A percentile compares a stretch with the other conserved stretches of the same genome.
Conservation (phyloP, 2,888 invertebrate genomes). For the Drosophila affinis region DNA sequence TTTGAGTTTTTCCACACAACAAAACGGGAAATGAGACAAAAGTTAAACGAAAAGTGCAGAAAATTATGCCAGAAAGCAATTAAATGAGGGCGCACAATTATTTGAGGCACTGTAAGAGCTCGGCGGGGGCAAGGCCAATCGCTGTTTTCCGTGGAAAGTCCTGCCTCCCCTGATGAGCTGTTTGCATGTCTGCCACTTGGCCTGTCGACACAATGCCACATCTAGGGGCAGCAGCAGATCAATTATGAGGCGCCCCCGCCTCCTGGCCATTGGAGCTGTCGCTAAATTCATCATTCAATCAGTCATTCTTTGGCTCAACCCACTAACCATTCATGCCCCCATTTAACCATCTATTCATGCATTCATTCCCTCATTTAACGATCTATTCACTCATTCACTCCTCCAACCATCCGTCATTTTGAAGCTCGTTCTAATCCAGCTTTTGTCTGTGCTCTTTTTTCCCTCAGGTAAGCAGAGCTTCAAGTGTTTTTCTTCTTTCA, state of each 20-base stretch:
- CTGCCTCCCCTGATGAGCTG: constrained; percentile 53
- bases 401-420: constrained; percentile 42
- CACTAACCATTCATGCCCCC: not conserved
- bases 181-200: constrained; percentile 67
- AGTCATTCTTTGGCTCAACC: not conserved
- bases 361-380: not conserved
- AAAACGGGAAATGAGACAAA: constrained; percentile 8
- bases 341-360: not conserved
- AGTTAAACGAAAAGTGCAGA: constrained; percentile 24
- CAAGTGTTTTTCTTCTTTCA: constrained; percentile 14
- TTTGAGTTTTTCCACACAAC: constrained; percentile 22
- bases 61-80: constrained; percentile 43
- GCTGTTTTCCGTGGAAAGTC: constrained; percentile 17
- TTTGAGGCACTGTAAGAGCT: constrained; percentile 7
- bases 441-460: constrained; percentile 27
- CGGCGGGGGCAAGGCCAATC: constrained; percentile 16
- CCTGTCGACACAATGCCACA: constrained; percentile 65
- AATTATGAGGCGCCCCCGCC: constrained; percentile 49
- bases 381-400: not conserved
- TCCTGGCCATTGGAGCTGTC: constrained; percentile 42
- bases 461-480: constrained; percentile 63
- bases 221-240: constrained; percentile 42
- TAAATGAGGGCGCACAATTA: constrained; percentile 33
- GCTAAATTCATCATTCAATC: constrained; percentile 35
- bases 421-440: constrained; percentile 44